Base-by-base conservation (phyloP, 2,113 vertebrate species). In the Morone chrysops region DNA sequence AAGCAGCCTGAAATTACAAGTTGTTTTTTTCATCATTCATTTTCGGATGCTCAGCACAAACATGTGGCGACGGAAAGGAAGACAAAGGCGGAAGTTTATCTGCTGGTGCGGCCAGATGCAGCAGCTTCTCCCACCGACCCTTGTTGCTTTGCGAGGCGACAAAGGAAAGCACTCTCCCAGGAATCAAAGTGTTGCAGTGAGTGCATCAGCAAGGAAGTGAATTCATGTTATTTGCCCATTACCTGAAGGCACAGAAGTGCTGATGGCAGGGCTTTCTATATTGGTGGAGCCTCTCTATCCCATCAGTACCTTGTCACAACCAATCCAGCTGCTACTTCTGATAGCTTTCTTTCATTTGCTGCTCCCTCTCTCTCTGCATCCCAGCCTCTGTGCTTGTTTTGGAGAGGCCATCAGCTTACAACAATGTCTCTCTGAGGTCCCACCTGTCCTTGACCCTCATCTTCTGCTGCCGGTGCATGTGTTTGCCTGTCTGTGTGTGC, bases 301-400 rank as follows among this genome's bases (percentile, higher is more conserved):
- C 88, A 89, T 90, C 87, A 85, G 41, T 71, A 14, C 66, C 84
- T 88, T 91, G 89, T 91, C 90, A 87, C 90, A 86, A 80, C 70
- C 90, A 60, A 85, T 87, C 83, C 90, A 75, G 89, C 91, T 90
- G 90, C 89, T 65, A 0, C 69, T 43, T 62, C 87, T 89, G 92
- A 92, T 94, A 91, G 87, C 90, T 87, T 89, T 93, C 88, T 93
- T 74, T 86, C 85, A 86, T 71, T 87, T 56, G 5, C 43, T 8
- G 4, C 56, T 57, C 38, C 12, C 31, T 59, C 75, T 75, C 43
- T 66, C 70, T 43, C 61, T 43, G 62, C 74, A 68, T 75, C 78
- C 66, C 41, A 8, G 70, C 68, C 20, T 62, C 69, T 50, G 41
- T 62, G 75, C 75, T 90, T 88, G 82, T 85, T 89, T 84, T 56